These are phyloP conservation scores for Rosalia funebris DNA, from an alignment of 2,888 invertebrate genomes.

Conservation along the genomic window DNA sequence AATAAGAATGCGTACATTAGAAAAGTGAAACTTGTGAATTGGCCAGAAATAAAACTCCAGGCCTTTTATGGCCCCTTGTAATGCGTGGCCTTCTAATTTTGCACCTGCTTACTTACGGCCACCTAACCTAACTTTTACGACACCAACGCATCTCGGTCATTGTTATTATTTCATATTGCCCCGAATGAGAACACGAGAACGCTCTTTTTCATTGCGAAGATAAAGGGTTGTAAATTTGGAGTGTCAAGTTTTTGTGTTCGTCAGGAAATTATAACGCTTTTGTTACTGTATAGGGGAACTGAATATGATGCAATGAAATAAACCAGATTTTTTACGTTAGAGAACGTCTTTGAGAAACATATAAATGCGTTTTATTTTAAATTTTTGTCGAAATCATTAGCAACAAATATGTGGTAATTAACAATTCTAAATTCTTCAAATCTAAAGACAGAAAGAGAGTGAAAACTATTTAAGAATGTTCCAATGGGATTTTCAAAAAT, in stretches of 20 bases:
- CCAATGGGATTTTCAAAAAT: too few relatives aligned
- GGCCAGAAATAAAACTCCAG: slow-evolving; percentile 43
- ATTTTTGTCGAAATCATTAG: too few relatives aligned
- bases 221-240: slow-evolving; percentile 50
- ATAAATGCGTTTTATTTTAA: too few relatives aligned
- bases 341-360: too few relatives aligned
- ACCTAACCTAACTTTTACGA: slow-evolving; percentile 53
- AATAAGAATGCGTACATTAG: slow-evolving; percentile 12
- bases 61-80: slow-evolving; percentile 31
- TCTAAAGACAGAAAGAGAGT: too few relatives aligned
- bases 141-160: slow-evolving; percentile 41
- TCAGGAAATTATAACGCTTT: slow-evolving; percentile 10
- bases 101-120: slow-evolving; percentile 59
- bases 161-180: slow-evolving; percentile 40
- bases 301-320: slow-evolving; percentile 1
- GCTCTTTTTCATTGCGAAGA: slow-evolving; percentile 43
- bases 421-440: too few relatives aligned
- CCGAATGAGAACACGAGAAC: slow-evolving; percentile 46
- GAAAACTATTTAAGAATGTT: too few relatives aligned
- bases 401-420: too few relatives aligned
- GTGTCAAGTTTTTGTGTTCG: slow-evolving; percentile 41
- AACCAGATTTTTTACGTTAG: too few relatives aligned
- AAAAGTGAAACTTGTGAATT: slow-evolving; percentile 48
- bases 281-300: slow-evolving; percentile 7
- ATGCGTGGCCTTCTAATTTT: slow-evolving; percentile 42